These are phyloP conservation scores for Taxidea taxus DNA, from an alignment of 2,113 vertebrate species.

Conservation along the genomic window DNA sequence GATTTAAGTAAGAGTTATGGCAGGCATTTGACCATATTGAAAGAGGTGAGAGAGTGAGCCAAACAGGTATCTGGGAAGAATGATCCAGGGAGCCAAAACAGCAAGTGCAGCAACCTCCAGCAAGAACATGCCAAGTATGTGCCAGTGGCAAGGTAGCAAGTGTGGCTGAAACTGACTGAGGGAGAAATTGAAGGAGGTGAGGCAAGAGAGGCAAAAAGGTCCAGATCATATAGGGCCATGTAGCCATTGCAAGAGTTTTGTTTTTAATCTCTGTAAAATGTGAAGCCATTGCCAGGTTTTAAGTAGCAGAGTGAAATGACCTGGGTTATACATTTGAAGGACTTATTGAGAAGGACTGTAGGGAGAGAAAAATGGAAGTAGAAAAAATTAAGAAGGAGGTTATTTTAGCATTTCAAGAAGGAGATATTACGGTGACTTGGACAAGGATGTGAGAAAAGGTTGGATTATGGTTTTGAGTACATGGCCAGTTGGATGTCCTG, in stretches of 20 bases:
- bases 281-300: not conserved
- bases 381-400: not conserved
- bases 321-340: not conserved
- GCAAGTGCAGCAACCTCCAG: too few relatives aligned
- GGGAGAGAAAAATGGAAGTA: not conserved
- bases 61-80: not conserved
- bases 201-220: not conserved
- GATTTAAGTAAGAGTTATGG: not conserved
- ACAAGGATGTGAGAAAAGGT: not conserved
- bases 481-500: not conserved
- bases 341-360: not conserved
- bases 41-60: not conserved
- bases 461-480: not conserved
- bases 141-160: too few relatives aligned
- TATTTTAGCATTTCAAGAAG: not conserved
- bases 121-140: fast-evolving
- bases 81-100: not conserved
- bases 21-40: not conserved
- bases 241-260: not conserved
- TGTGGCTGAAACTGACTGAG: not conserved
- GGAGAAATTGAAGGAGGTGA: not conserved
- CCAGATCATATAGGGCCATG: not conserved
- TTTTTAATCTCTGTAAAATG: not conserved
- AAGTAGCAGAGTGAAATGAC: not conserved
- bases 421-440: not conserved